These are phyloP conservation scores for Polia nebulosa DNA, from an alignment of 2,888 invertebrate species.

Conservation along the genomic window DNA sequence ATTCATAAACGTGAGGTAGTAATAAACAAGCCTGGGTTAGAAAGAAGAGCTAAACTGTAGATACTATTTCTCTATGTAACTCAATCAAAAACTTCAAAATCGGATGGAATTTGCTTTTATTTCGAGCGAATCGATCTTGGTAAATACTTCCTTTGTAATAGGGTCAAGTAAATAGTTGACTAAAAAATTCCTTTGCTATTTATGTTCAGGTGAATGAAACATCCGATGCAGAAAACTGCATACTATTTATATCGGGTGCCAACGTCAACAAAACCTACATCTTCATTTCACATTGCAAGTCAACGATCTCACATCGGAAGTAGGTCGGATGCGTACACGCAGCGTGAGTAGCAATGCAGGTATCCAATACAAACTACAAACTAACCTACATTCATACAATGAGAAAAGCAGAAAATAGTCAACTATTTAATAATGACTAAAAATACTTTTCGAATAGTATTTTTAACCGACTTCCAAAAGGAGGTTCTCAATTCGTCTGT, in stretches of 20 bases:
- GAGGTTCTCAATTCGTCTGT: no score
- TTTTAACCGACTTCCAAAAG: no score
- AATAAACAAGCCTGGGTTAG: conserved; percentile 26
- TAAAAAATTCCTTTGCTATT: not conserved
- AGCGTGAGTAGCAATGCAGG: conserved; percentile 39
- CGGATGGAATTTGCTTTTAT: not conserved
- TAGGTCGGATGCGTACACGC: conserved; percentile 58
- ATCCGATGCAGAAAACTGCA: conserved; percentile 55
- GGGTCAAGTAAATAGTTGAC: not conserved
- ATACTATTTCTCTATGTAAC: conserved; percentile 3
- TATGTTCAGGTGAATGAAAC: conserved; percentile 35
- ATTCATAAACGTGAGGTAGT: conserved; percentile 38
- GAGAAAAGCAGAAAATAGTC: conserved; percentile 11
- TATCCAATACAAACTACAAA: conserved; percentile 32
- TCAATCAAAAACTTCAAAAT: conserved; percentile 15
- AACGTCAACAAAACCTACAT: conserved; percentile 68
- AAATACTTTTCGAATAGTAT: not conserved
- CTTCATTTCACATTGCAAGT: conserved; percentile 64
- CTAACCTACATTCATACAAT: conserved; percentile 9
- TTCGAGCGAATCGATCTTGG: not conserved
- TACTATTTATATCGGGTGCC: conserved; percentile 57
- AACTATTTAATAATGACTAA: not conserved
- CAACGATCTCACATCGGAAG: conserved; percentile 65
- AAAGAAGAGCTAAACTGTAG: conserved; percentile 8
- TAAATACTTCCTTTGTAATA: not conserved